A percentile compares a stretch with the other conserved stretches of the same genome.
Conservation (phyloP, 1,140 invertebrate species). For the Ostrea denselamellosa region DNA sequence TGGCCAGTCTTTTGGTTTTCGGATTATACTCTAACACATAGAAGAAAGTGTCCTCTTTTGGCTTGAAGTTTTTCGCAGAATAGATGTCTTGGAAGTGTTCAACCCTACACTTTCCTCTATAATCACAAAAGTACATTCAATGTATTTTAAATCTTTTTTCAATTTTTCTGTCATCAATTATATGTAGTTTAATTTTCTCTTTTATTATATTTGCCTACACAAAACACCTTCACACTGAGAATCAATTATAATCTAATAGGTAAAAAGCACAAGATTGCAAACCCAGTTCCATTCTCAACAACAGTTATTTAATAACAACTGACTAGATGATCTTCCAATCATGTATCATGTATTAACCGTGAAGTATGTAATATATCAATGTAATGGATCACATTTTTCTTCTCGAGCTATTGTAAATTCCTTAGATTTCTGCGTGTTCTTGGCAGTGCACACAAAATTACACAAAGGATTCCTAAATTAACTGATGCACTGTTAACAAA, state of each 20-base stretch:
- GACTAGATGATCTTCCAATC: not conserved
- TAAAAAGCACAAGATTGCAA: not conserved
- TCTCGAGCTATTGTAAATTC: constrained; percentile 7
- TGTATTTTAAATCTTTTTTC: not conserved
- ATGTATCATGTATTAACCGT: not conserved
- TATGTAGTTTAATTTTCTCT: not conserved
- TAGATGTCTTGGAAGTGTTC: constrained; percentile 81
- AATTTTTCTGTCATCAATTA: not conserved
- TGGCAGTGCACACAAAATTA: too few species aligned
- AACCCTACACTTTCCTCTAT: constrained; percentile 81
- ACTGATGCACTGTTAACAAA: too few species aligned
- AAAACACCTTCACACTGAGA: not conserved
- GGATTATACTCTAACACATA: constrained; percentile 83
- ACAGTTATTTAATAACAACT: constrained; percentile 18
- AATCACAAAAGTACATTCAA: constrained; percentile 43
- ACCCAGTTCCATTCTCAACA: constrained; percentile 26
- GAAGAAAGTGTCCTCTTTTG: constrained; percentile 79
- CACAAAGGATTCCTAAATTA: too few species aligned
- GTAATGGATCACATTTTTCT: constrained; percentile 8
- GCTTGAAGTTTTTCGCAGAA: constrained; percentile 76
- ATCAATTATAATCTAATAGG: constrained; percentile 26
- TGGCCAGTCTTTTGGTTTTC: constrained; percentile 85
- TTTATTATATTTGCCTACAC: not conserved
- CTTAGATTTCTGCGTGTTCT: not conserved
- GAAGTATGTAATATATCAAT: not conserved